Evolutionary conservation across 2,113 vertebrate species (phyloP).

Genomic region (Cebus imitator): DNA sequence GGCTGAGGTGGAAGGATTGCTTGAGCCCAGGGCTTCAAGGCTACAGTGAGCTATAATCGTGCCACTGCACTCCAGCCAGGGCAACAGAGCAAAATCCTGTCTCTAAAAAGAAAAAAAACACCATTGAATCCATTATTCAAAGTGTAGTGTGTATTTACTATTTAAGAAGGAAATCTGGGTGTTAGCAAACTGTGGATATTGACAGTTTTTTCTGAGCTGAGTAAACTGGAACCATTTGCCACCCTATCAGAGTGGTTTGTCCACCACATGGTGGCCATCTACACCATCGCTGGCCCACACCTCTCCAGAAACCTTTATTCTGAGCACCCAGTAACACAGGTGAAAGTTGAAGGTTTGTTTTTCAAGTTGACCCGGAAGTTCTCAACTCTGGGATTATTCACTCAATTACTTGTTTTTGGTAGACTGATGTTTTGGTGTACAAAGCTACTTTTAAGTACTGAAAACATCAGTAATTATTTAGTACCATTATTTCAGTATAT

Average conservation of each 20-base stretch:
- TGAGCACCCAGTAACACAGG: neutral
- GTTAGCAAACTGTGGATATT: neutral
- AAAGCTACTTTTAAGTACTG: neutral
- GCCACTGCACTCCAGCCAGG: neutral
- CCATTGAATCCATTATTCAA: neutral
- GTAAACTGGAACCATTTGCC: neutral
- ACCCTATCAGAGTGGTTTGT: neutral
- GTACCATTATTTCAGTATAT: neutral
- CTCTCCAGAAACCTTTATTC: neutral
- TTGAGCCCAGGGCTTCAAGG: neutral
- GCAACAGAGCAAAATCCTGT: neutral
- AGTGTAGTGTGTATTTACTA: neutral
- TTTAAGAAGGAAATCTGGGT: neutral
- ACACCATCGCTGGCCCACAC: neutral
- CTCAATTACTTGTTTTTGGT: neutral
- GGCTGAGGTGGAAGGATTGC: neutral
- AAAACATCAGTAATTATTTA: neutral
- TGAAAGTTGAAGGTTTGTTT: neutral
- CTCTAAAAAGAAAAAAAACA: neutral
- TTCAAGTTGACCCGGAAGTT: neutral
- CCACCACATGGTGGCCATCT: constrained; percentile 5
- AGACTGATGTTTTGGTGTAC: neutral
- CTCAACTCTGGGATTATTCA: neutral
- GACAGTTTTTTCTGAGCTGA: neutral
- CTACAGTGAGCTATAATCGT: neutral